These are phyloP conservation scores for Gallinago nigripennis DNA, from an alignment of 2,797 vertebrate species.

Conservation along the genomic window DNA sequence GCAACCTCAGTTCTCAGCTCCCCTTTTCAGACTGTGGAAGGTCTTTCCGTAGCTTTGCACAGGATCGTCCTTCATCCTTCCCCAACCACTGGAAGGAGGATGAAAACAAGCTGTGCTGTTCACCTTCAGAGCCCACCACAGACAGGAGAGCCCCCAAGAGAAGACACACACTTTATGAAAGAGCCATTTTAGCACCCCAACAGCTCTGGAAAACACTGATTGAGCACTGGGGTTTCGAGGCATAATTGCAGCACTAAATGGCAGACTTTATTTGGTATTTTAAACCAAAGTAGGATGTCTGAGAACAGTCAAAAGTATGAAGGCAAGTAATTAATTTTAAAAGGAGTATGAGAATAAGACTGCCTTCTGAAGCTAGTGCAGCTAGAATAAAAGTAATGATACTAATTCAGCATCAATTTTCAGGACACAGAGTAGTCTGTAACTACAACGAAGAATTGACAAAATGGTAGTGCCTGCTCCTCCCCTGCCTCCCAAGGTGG, in stretches of 20 bases:
- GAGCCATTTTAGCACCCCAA: background rate
- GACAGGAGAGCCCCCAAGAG: background rate
- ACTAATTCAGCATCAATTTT: background rate
- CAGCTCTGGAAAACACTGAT: background rate
- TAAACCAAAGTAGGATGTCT: background rate
- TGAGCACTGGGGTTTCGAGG: background rate
- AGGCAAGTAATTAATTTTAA: slow-evolving; percentile 2
- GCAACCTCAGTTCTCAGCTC: background rate
- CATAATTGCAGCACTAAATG: background rate
- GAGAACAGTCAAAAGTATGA: background rate
- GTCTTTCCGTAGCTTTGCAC: background rate
- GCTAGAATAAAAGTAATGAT: background rate
- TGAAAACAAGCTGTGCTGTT: background rate
- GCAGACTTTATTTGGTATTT: background rate
- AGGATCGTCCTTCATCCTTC: background rate
- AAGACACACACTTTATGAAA: background rate
- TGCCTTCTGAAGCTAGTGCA: slow-evolving; percentile 6
- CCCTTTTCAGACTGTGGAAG: background rate
- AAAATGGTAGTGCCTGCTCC: background rate
- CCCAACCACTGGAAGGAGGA: background rate
- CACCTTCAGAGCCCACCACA: background rate
- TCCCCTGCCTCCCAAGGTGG: background rate
- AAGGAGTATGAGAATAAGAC: background rate
- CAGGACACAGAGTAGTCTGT: background rate
- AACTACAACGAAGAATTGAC: background rate